Percentiles rank a stretch among this genome's conserved stretches.
These are phyloP conservation scores for Sycophila sp. DNA, from an alignment of 1,140 invertebrate species.

Conservation along the genomic window DNA sequence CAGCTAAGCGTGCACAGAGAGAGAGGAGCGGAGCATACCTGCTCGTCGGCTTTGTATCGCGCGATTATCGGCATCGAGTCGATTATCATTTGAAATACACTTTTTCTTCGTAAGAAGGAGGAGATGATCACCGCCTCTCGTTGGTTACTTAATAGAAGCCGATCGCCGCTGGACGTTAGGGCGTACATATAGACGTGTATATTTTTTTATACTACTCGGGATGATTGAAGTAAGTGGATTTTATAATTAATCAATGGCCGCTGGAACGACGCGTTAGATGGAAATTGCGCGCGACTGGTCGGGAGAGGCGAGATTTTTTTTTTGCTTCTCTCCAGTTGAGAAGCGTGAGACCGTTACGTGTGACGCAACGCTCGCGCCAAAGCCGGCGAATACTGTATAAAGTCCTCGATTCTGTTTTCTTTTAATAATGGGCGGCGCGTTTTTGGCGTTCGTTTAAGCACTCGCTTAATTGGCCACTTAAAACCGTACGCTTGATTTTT, in stretches of 20 bases:
- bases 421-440: conserved; percentile 24
- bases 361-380: conserved; percentile 22
- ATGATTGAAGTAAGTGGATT: conserved; percentile 7
- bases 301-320: background rate
- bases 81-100: conserved; percentile 11
- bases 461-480: too few relatives aligned
- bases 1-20: conserved; percentile 13
- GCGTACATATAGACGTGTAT: background rate
- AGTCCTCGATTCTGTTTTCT: background rate
- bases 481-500: too few relatives aligned
- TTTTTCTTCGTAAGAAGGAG: conserved; percentile 18
- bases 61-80: background rate
- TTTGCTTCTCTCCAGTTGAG: too few relatives aligned
- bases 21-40: too few relatives aligned
- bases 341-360: background rate
- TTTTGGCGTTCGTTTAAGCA: too few relatives aligned
- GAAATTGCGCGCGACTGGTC: background rate
- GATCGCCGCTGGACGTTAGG: background rate
- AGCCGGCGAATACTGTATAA: background rate
- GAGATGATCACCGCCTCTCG: background rate
- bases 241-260: conserved; percentile 34
- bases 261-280: background rate
- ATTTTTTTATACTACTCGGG: conserved; percentile 21
- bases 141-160: conserved; percentile 19
- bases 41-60: conserved; percentile 12